phyloP scores from a whole-genome alignment of 2,888 invertebrate genomes.

The Melipona beecheii region DNA sequence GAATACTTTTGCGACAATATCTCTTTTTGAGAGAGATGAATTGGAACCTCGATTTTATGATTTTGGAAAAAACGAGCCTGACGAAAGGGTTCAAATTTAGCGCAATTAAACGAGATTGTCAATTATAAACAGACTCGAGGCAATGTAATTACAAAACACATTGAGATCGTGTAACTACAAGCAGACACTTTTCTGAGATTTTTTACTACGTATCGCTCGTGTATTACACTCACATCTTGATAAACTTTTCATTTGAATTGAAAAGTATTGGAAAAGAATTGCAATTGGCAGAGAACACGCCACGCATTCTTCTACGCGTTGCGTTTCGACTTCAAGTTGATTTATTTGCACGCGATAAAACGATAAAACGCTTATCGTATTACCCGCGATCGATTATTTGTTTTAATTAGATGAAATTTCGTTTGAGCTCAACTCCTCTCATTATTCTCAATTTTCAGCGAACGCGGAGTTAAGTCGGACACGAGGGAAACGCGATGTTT shows the following conservation, averaged over 20 bases:
- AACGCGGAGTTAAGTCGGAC: not conserved
- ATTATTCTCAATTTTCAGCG: constrained; percentile 2
- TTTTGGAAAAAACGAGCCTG: not conserved
- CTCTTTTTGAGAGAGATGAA: too few species aligned
- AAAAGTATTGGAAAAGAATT: not conserved
- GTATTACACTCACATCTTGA: not conserved
- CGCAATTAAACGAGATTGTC: not conserved
- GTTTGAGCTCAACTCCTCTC: constrained; percentile 11
- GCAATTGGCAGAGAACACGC: not conserved
- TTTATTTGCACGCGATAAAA: constrained; percentile 13
- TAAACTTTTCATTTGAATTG: too few species aligned
- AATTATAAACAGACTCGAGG: not conserved
- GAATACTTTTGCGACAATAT: not conserved
- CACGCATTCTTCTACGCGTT: not conserved
- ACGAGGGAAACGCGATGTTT: constrained; percentile 3
- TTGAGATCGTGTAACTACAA: too few species aligned
- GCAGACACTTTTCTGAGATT: too few species aligned
- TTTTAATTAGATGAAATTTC: constrained; percentile 36
- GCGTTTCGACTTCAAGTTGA: not conserved
- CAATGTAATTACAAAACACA: too few species aligned
- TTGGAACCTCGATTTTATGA: not conserved
- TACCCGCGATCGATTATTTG: constrained; percentile 20
- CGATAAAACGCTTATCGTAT: constrained; percentile 1
- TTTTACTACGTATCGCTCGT: not conserved
- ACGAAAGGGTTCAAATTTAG: not conserved